Conservation (phyloP, 2,888 invertebrate genomes). For the Thereva nobilitata region DNA sequence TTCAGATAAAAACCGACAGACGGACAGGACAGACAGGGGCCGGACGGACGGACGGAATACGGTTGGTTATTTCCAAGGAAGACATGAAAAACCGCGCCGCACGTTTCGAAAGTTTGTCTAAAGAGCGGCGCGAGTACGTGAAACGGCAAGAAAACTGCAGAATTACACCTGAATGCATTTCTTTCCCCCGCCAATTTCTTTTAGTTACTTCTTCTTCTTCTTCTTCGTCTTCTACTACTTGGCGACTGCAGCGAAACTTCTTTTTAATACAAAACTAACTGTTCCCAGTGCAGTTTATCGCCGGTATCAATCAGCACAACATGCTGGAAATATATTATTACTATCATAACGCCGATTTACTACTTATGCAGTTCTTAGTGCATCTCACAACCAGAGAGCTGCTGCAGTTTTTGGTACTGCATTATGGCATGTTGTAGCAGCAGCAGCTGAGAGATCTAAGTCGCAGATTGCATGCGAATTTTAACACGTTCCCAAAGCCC, state of each 20-base stretch:
- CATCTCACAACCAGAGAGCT: background rate
- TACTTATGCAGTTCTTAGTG: constrained; percentile 16
- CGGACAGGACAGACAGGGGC: background rate
- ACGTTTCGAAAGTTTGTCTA: constrained; percentile 33
- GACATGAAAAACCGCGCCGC: constrained; percentile 9
- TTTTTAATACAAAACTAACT: constrained; percentile 33
- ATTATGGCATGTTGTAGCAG: constrained; percentile 5
- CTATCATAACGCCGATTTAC: constrained; percentile 34
- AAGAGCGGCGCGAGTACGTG: background rate
- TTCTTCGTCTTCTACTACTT: background rate
- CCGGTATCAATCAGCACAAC: constrained; percentile 27
- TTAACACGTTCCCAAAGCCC: constrained; percentile 28
- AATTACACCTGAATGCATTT: constrained; percentile 6
- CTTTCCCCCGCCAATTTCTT: background rate
- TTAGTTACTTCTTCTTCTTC: background rate
- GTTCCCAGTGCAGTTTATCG: constrained; percentile 24
- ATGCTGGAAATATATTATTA: constrained; percentile 33
- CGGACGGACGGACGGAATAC: background rate
- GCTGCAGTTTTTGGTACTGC: background rate
- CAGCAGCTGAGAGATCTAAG: constrained; percentile 17
- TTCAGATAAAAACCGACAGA: background rate
- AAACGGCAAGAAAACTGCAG: background rate
- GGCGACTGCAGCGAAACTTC: constrained; percentile 1
- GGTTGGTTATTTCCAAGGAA: constrained; percentile 13
- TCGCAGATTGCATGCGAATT: constrained; percentile 31